Evolutionary conservation across 2,888 invertebrate species (phyloP), one percentile per base, ranked within the genome.

Genomic region (Melanotus villosus): DNA sequence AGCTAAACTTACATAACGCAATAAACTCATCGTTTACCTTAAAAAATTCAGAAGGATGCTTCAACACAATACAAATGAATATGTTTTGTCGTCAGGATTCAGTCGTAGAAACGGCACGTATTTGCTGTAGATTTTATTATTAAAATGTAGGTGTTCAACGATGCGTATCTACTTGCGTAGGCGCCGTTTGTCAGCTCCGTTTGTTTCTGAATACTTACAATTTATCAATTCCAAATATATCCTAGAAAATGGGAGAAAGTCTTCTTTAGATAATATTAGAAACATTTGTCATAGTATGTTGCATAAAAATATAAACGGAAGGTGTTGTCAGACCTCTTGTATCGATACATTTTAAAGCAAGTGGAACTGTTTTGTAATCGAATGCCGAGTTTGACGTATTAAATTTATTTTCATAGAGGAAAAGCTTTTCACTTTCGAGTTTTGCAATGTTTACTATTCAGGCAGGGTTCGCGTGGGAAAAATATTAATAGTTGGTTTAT

Each of bases 141-240:
- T 14, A 9, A 12, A 18, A 5, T n/a, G 47, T 47, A 12, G 47
- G 47, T 6, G 47, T 23, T n/a, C 19, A 16, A 19, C 10, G 43
- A 43, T 43, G 43, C 43, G 43, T 43, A 43, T 43, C 43, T 43
- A n/a, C n/a, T 43, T 19, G 43, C 43, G 43, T 43, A 43, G 43
- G 43, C 10, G 18, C 10, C 9, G 10, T 43, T 43, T 43, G 43
- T 19, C 19, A 12, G 34, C 12, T 34, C 12, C 12, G 12, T 34
- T 12, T 34, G 2, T 43, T 16, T 43, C 19, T 10, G 19, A 10
- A 19, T 9, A 43, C 9, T 1, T 43, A 19, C 19, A 43, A 43
- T 43, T 43, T 43, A 43, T 19, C 10, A 19, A 43, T 43, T 43
- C 10, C 10, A 18, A 43, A 6, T 16, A 43, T 19, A 43, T 43